phyloP scores from a whole-genome alignment of 2,113 vertebrate species.

The Ptychochromis oligacanthus region DNA sequence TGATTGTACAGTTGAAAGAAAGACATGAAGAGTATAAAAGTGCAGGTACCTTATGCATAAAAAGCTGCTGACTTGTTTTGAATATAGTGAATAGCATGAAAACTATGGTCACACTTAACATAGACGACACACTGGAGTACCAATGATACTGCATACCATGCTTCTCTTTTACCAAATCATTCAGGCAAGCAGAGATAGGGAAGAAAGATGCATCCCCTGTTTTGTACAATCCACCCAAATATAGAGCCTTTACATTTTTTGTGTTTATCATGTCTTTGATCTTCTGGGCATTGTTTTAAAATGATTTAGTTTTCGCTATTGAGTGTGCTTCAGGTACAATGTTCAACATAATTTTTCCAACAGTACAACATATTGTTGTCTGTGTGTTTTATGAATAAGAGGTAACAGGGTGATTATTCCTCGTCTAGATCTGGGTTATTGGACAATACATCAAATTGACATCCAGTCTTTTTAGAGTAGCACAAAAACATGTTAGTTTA shows the following conservation, averaged over 20 bases:
- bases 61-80: background rate
- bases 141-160: background rate
- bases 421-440: background rate
- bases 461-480: background rate
- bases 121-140: background rate
- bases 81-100: background rate
- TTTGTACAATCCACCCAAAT: background rate
- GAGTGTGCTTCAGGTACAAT: background rate
- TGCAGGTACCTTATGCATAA: background rate
- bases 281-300: background rate
- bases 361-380: background rate
- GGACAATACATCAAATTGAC: background rate
- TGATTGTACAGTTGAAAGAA: background rate
- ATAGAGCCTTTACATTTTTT: background rate
- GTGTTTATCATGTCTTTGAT: background rate
- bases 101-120: background rate
- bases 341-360: background rate
- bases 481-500: background rate
- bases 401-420: background rate
- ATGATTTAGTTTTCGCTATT: background rate
- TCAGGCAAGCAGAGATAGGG: no score
- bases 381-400: background rate
- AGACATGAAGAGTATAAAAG: background rate
- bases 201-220: background rate
- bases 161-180: background rate